A percentile compares a stretch with the other conserved stretches of the same genome.
These are phyloP conservation scores for Zaprionus taronus DNA, from an alignment of 1,140 invertebrate genomes.

Conservation along the genomic window DNA sequence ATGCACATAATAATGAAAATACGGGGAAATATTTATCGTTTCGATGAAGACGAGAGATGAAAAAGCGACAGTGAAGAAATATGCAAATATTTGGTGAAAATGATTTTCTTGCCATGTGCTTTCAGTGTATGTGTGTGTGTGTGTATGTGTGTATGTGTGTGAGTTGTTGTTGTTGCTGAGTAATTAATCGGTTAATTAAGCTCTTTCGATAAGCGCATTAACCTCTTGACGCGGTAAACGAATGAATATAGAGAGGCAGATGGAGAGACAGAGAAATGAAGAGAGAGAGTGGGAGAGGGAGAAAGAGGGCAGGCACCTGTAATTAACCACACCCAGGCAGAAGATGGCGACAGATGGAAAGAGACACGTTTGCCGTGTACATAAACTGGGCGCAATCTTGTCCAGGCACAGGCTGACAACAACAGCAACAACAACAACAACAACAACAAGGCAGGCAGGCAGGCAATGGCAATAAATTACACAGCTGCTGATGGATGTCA, in stretches of 20 bases:
- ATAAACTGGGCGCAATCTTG: slow-evolving; percentile 51
- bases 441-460: not conserved
- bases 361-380: slow-evolving; percentile 39
- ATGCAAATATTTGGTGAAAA: slow-evolving; percentile 22
- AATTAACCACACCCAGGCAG: slow-evolving; percentile 40
- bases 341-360: slow-evolving; percentile 12
- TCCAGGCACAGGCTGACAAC: slow-evolving; percentile 19
- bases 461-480: slow-evolving; percentile 60
- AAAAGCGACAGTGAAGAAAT: not conserved
- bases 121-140: not conserved
- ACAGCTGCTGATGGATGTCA: slow-evolving; percentile 70
- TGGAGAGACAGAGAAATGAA: not conserved
- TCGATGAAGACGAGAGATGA: not conserved
- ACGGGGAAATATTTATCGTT: not conserved
- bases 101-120: not conserved
- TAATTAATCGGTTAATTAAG: slow-evolving; percentile 48
- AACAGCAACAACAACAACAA: not conserved
- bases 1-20: not conserved
- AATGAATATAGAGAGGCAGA: slow-evolving; percentile 13
- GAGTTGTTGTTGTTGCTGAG: not conserved
- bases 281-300: not conserved
- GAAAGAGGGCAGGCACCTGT: slow-evolving; percentile 26
- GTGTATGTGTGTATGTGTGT: not conserved
- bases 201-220: slow-evolving; percentile 51
- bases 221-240: slow-evolving; percentile 20